Base-by-base conservation (phyloP, 2,888 invertebrate species). In the Rotaria sp. region DNA sequence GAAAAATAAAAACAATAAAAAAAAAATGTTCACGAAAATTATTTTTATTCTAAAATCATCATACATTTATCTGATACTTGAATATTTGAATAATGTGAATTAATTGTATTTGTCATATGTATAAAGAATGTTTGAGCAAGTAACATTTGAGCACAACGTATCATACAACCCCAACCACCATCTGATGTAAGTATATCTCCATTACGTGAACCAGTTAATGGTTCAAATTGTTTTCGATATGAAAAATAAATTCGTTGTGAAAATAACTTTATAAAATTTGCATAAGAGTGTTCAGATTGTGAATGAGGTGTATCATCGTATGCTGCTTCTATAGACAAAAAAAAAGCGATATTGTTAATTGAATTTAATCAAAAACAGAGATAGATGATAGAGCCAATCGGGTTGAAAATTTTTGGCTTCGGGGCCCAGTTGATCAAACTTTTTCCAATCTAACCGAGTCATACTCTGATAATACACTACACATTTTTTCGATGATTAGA, bases 51-150 rank as follows among this genome's bases (percentile, higher is more conserved):
- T 45, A 8, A 45, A 45, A 8, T 45, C 45, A 45, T 96, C 93
- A 85, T 95, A 95, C 86, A 96, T 92, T 90, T 95, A 95, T 80
- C 80, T 4, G 41, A 80, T 45, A 80, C 13, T 41, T 80, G 80
- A n/a, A 45, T 80, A n/a, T 80, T 41, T 26, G 67, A 21, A 67
- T 67, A 67, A 15, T 15, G 8, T 30, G 67, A 5, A 67, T 35
- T 21, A 15, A 67, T 18, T 18, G 67, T 21, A 67, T 45, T 80
- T 15, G 80, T 45, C 45, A 80, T 45, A 90, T 96, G 48, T 18
- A 80, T 41, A 30, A 87, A 48, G 26, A 87, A 84, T 41, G 87
- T 85, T 57, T 87, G 85, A 30, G 85, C 85, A 15, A 87, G 67
- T 41, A 87, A 35, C 87, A 87, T 87, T 57, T 87, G 87, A 30